Conservation (phyloP, 2,113 vertebrate species). For the Phoxinus phoxinus region DNA sequence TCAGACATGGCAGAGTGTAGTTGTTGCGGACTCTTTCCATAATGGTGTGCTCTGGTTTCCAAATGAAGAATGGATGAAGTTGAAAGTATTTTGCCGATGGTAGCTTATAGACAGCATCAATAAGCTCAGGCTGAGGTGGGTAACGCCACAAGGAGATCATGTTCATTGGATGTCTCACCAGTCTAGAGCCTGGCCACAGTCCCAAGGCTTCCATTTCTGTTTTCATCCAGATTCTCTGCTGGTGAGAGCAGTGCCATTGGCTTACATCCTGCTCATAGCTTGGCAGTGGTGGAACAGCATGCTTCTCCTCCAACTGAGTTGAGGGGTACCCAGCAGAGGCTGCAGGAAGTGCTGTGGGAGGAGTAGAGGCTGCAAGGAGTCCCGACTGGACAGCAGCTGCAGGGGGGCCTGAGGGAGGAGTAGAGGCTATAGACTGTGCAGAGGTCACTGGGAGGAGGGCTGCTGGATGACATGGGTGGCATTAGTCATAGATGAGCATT, state of each 20-base stretch:
- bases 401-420: not conserved
- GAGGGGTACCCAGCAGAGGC: not conserved
- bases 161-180: not conserved
- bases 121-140: too few relatives aligned
- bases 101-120: too few relatives aligned
- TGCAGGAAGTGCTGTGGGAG: too few relatives aligned
- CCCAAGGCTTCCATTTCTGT: conserved; percentile 25
- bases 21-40: too few relatives aligned
- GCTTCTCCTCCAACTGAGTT: not conserved
- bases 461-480: too few relatives aligned
- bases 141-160: too few relatives aligned
- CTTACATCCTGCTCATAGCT: not conserved
- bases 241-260: conserved; percentile 1
- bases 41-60: too few relatives aligned
- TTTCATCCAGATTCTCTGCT: conserved; percentile 7
- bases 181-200: not conserved
- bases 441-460: not conserved
- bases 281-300: not conserved
- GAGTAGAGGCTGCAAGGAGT: too few relatives aligned
- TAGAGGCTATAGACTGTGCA: not conserved
- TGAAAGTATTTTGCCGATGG: conserved; percentile 45
- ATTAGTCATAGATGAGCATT: too few relatives aligned
- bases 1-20: too few relatives aligned
- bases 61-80: conserved; percentile 44
- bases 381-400: too few relatives aligned